Evolutionary conservation across 2,797 vertebrate genomes (phyloP).

Genomic region (Octomys mimax): DNA sequence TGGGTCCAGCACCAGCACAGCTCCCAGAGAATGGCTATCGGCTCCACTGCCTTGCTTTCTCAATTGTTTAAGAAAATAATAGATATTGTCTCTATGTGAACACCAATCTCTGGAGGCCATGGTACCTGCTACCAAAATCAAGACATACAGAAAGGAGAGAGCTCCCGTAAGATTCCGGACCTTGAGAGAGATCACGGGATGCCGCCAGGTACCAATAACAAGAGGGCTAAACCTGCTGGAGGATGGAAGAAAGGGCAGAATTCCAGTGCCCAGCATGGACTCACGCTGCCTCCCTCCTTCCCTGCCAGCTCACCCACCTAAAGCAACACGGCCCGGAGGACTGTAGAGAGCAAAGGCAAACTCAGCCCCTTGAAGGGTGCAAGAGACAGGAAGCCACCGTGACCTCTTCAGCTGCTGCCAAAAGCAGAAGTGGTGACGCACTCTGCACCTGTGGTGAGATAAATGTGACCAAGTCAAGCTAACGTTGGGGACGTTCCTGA

Average conservation of each 20-base stretch:
- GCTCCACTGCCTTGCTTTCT: neutral
- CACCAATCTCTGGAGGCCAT: neutral
- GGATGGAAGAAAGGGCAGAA: no score
- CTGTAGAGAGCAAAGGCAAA: neutral
- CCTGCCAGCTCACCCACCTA: neutral
- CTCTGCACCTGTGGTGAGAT: neutral
- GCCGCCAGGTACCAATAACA: neutral
- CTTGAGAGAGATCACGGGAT: neutral
- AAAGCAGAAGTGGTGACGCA: neutral
- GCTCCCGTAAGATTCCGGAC: neutral
- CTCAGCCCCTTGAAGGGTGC: neutral
- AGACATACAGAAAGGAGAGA: neutral
- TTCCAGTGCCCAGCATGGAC: neutral
- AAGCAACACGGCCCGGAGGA: neutral
- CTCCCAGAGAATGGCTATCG: neutral
- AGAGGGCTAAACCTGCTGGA: neutral
- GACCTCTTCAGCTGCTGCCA: neutral
- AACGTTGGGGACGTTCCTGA: neutral
- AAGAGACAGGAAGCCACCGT: neutral
- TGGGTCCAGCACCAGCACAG: neutral
- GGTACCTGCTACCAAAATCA: no score
- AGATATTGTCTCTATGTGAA: neutral
- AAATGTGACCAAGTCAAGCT: neutral
- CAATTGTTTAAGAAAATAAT: neutral
- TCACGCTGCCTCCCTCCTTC: no score